Percentiles rank a stretch among this genome's conserved stretches.
phyloP scores from a whole-genome alignment of 2,113 vertebrate species.

The Pardalotus punctatus region DNA sequence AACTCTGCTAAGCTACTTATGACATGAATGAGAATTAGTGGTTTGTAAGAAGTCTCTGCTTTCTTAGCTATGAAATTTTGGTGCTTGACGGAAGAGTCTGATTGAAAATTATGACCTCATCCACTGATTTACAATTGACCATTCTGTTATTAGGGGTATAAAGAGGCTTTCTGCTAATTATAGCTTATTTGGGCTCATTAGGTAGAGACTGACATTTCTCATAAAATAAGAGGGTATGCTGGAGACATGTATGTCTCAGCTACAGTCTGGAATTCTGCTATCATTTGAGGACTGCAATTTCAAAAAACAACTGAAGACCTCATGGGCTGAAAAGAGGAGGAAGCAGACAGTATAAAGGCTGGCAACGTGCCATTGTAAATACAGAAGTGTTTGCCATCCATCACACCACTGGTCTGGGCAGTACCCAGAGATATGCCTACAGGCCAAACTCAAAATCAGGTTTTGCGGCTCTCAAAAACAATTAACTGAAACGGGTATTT shows the following conservation, averaged over 20 bases:
- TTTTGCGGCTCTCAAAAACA: slow-evolving; percentile 27
- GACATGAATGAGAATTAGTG: background rate
- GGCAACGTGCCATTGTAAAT: slow-evolving; percentile 22
- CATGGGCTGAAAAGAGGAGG: background rate
- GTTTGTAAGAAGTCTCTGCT: background rate
- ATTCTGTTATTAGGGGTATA: slow-evolving; percentile 32
- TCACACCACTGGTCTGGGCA: slow-evolving; percentile 3
- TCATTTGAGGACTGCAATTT: slow-evolving; percentile 13
- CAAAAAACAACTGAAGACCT: slow-evolving; percentile 3
- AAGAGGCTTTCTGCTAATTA: slow-evolving; percentile 36
- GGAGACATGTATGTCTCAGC: background rate
- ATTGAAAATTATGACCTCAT: slow-evolving; percentile 45
- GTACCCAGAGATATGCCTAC: background rate
- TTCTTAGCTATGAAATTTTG: background rate
- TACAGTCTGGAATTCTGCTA: background rate
- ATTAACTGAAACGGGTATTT: background rate
- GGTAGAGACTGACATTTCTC: slow-evolving; percentile 12
- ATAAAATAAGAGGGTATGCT: background rate
- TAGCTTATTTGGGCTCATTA: slow-evolving; percentile 18
- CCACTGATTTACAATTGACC: slow-evolving; percentile 20
- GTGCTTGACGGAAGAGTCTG: background rate
- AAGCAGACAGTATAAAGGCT: slow-evolving; percentile 25
- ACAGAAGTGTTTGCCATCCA: slow-evolving; percentile 37
- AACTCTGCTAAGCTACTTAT: background rate
- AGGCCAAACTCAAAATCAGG: background rate